Percentiles rank a stretch among this genome's conserved stretches.
phyloP scores from a whole-genome alignment of 2,797 vertebrate genomes.

The Periparus ater region DNA sequence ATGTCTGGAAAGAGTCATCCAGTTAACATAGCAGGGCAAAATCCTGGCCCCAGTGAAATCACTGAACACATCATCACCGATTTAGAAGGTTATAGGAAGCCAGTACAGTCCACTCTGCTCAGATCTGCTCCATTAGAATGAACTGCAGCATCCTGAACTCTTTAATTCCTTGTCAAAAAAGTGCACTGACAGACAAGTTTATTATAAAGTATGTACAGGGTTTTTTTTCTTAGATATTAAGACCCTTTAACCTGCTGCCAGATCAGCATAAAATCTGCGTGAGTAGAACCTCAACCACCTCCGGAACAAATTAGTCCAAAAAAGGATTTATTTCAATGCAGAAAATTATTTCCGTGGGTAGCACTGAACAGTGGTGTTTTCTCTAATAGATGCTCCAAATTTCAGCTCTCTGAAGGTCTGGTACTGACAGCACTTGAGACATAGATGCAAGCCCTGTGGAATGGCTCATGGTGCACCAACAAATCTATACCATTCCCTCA shows the following conservation, averaged over 20 bases:
- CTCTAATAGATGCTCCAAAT: background rate
- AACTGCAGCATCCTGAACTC: background rate
- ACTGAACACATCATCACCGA: background rate
- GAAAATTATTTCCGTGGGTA: background rate
- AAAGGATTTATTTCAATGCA: background rate
- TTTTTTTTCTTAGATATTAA: background rate
- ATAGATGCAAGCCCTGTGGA: accelerated
- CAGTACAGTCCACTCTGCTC: background rate
- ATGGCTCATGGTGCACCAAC: background rate
- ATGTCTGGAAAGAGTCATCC: background rate
- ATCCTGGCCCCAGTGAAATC: background rate
- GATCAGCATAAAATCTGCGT: background rate
- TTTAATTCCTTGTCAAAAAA: background rate
- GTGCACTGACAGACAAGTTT: background rate
- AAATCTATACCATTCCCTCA: background rate
- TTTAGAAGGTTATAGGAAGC: background rate
- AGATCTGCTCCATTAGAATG: background rate
- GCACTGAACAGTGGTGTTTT: background rate
- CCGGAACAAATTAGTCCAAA: background rate
- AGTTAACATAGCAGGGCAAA: background rate
- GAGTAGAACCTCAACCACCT: background rate
- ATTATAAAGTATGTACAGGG: background rate
- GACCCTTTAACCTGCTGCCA: background rate
- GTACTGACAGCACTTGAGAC: background rate
- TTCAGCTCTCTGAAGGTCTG: background rate